phyloP scores from a whole-genome alignment of 92 coral and sea anemone species.

The Bergia puertoricense region DNA sequence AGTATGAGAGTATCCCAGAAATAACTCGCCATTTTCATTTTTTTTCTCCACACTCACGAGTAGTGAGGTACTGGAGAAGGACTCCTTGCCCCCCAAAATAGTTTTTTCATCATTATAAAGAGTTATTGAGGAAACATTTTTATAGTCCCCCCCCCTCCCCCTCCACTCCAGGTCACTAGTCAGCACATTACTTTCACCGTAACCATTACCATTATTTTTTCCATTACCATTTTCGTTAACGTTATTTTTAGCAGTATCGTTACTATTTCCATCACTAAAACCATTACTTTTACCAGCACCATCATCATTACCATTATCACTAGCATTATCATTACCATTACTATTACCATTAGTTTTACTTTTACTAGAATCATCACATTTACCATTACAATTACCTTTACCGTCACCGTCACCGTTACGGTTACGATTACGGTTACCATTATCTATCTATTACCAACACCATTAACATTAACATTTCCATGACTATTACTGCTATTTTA shows the following conservation, averaged over 20 bases:
- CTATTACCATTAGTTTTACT: conserved; percentile 22
- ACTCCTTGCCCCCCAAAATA: no score
- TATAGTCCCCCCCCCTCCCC: no score
- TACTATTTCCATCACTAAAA: neutral
- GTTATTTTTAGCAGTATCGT: no score
- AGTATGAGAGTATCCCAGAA: neutral
- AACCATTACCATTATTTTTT: neutral
- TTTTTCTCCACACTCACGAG: conserved; percentile 1
- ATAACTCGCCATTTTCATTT: conserved; percentile 3
- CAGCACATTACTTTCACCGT: neutral
- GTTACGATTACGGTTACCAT: neutral
- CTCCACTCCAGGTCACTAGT: neutral
- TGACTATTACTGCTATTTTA: no score
- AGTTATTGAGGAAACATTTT: no score
- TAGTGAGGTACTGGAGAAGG: no score
- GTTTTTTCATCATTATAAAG: no score
- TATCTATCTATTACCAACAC: no score
- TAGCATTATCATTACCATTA: neutral
- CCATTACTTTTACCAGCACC: conserved; percentile 4
- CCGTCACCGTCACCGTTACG: neutral
- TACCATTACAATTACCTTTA: neutral
- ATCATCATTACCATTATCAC: neutral
- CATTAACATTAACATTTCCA: no score
- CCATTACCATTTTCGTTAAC: neutral
- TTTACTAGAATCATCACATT: neutral